phyloP scores from a whole-genome alignment of 2,113 vertebrate genomes.

The Onychorhynchus coronatus region DNA sequence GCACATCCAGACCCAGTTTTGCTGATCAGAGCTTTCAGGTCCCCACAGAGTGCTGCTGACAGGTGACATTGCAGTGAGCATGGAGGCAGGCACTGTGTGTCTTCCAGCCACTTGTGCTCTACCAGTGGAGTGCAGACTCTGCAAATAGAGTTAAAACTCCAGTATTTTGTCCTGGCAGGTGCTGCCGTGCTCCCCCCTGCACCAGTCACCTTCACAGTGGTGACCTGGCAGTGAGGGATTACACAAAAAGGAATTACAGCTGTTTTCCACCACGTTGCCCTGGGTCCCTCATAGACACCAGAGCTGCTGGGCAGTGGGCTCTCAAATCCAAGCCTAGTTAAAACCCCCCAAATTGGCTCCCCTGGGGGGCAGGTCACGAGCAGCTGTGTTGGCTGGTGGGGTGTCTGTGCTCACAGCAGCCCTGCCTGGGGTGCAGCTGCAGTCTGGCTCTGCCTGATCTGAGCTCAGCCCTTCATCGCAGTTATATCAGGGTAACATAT shows the following conservation, averaged over 20 bases:
- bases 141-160: background rate
- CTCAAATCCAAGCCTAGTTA: background rate
- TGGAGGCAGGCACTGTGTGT: rapidly evolving
- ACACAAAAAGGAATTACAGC: background rate
- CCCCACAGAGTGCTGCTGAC: background rate
- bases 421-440: background rate
- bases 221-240: background rate
- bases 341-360: background rate
- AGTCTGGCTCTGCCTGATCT: background rate
- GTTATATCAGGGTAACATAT: rapidly evolving
- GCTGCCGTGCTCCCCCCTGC: background rate
- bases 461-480: background rate
- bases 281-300: background rate
- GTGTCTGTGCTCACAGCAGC: background rate
- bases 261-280: background rate
- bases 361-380: background rate
- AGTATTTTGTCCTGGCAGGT: background rate
- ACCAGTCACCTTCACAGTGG: background rate
- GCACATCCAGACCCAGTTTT: too few relatives aligned
- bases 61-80: rapidly evolving
- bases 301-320: background rate
- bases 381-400: background rate
- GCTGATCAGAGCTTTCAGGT: too few relatives aligned
- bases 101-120: background rate
- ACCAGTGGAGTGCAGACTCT: background rate